Base-by-base conservation (phyloP, 2,888 invertebrate species). In the Lepidocyrtoides sp. region DNA sequence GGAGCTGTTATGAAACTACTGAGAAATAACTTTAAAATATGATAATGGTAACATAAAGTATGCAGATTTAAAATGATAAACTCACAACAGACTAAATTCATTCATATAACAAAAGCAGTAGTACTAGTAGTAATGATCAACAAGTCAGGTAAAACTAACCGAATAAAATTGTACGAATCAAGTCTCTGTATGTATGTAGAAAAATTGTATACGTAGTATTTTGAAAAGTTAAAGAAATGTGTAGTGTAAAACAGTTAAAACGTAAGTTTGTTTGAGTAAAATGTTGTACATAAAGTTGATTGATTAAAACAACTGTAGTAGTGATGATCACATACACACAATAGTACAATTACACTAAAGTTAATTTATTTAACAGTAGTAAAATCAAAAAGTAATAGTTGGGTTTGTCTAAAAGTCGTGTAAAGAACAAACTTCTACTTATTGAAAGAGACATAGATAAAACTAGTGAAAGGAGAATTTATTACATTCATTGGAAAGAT, bases 351-450 rank as follows among this genome's bases (percentile, higher is more conserved):
- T 51, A 51, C 51, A 51, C 51, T 14, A 17, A 57, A 2, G 17
- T 17, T 20, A 57, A 57, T 17, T 5, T 4, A 2, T 12, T 57
- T 57, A 20, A 10, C 8, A n/a, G 54, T 54, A 54, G 54, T n/a
- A 41, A 41, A 8, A 41, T 41, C 41, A 32, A 66, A 4, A 4
- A 32, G 29, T 32, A 57, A 57, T 57, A 20, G 8, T 29, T 66
- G 44, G 20, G 44, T 77, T 51, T 77, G 77, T 77, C 77, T 77
- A 77, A 51, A n/a, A 51, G 77, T 77, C 77, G 77, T 48, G 77
- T 51, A 14, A 10, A 7, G 14, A 29, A 77, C 23, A 77, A 29
- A 5, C 36, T 26, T 14, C 44, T 72, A 72, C 44, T 2, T 72
- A 41, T 20, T 60, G 60, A 12, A 23, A 60, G 12, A 20, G 36